Conservation (phyloP, 2,113 vertebrate species). For the Xenus cinereus region DNA sequence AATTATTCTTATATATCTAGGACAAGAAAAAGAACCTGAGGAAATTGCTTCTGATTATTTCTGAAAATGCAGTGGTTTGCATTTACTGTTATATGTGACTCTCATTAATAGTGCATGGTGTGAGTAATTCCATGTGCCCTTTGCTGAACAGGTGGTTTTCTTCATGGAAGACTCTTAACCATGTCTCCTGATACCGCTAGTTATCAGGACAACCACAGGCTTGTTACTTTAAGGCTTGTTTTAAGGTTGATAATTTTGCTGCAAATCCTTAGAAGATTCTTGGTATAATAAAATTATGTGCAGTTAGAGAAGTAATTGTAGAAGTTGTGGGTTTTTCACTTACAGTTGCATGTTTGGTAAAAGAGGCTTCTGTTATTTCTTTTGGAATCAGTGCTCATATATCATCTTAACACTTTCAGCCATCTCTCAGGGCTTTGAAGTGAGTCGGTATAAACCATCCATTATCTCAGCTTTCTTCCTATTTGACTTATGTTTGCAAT, state of each 20-base stretch:
- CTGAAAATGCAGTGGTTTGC: background rate
- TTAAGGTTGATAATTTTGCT: background rate
- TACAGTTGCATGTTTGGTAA: background rate
- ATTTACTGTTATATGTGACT: background rate
- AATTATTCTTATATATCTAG: background rate
- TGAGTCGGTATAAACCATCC: background rate
- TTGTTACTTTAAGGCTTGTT: background rate
- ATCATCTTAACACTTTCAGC: background rate
- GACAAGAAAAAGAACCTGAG: background rate
- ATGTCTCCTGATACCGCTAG: background rate
- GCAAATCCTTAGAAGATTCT: background rate
- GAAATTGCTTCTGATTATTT: background rate
- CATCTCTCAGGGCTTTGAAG: background rate
- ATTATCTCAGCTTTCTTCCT: background rate
- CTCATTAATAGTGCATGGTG: background rate
- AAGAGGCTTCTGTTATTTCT: background rate
- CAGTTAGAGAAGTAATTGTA: background rate
- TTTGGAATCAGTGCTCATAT: background rate
- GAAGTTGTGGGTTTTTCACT: background rate
- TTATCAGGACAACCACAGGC: background rate
- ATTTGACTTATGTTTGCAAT: background rate
- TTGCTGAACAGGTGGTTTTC: background rate
- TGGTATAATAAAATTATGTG: background rate
- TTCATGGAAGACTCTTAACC: background rate
- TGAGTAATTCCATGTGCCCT: background rate